Base-by-base conservation (phyloP, 2,113 vertebrate species). In the Theristicus caerulescens region DNA sequence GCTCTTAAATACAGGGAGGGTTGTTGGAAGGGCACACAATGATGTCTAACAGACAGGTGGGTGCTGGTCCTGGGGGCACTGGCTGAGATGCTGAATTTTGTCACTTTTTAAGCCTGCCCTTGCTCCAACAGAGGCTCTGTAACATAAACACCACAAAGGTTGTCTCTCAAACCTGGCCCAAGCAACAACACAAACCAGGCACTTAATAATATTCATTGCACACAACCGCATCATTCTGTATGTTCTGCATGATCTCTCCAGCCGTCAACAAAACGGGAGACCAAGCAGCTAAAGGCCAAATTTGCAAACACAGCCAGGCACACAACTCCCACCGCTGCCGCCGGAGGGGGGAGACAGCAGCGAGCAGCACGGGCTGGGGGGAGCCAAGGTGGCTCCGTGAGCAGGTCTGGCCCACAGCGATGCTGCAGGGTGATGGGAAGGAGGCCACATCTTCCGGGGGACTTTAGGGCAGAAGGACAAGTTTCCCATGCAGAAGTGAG, bases 231-330 rank as follows among this genome's bases (percentile, higher is more conserved):
- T 71, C 89, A 52, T 76, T 86, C 78, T 34, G 44, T 13, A 72
- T 72, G 86, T 89, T 94, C 95, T 65, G 73, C 94, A 89, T 89
- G 29, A 80, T 86, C 88, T 89, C 88, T 91, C 73, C 49, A 82
- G 83, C 70, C 29, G 0, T 49, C 93, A 86, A 64, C 72, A 52
- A 34, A 86, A 71, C 7, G 0, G 59, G 72, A 89, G 46, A 79
- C 47, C 77, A 38, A 52, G 59, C 84, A 84, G 83, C 73, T 91
- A 79, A 96, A 96, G 86, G 93, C 86, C 93, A 91, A 40, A 94
- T 87, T 79, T 80, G 91, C 95, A 95, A 94, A 94, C 76, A n/a
- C 80, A 77, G 80, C 55, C 93, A 61, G 36, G 55, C 54, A 80
- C 80, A 38, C 46, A 46, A 11, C 25, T 86, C 80, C 76, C 77